Percentiles rank a stretch among this genome's conserved stretches.
Evolutionary conservation across 92 coral and sea anemone species (phyloP).

Genomic region (Palythoa grandiflora): DNA sequence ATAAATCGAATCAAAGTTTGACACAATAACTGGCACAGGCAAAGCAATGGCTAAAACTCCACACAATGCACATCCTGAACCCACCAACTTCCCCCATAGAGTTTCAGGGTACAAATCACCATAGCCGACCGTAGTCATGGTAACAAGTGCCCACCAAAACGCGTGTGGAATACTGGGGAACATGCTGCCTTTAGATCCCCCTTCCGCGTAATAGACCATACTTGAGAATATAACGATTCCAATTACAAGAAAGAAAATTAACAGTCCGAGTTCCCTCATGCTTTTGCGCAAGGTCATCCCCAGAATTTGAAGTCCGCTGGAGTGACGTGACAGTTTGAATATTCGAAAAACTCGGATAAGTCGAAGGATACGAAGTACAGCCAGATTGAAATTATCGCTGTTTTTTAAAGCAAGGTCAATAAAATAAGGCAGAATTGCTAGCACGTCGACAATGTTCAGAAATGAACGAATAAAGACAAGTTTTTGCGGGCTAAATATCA

Average conservation of each 20-base stretch:
- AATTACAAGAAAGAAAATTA: constrained; percentile 86
- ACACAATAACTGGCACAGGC: constrained; percentile 96
- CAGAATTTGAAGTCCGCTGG: constrained; percentile 95
- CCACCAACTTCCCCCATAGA: constrained; percentile 93
- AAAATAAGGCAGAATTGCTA: constrained; percentile 95
- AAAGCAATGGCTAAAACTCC: constrained; percentile 96
- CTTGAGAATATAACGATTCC: constrained; percentile 99
- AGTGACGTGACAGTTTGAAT: constrained; percentile 95
- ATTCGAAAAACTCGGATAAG: constrained; percentile 96
- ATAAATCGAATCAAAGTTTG: constrained; percentile 94
- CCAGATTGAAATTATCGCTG: constrained; percentile 83
- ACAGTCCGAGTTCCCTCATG: constrained; percentile 92
- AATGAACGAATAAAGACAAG: constrained; percentile 81
- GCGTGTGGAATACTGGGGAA: constrained; percentile 94
- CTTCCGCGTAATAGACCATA: constrained; percentile 97
- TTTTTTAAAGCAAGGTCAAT: constrained; percentile 81
- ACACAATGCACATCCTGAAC: constrained; percentile 91
- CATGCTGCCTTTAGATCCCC: constrained; percentile 75
- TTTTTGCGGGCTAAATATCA: constrained; percentile 85
- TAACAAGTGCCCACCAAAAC: constrained; percentile 99
- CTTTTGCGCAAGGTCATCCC: constrained; percentile 92
- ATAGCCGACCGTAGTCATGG: constrained; percentile 99
- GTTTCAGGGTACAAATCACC: constrained; percentile 97
- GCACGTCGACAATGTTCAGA: constrained; percentile 91
- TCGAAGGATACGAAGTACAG: constrained; percentile 92